A percentile compares a stretch with the other conserved stretches of the same genome.
phyloP scores from a whole-genome alignment of 1,140 invertebrate genomes.

The Aphis craccivora region DNA sequence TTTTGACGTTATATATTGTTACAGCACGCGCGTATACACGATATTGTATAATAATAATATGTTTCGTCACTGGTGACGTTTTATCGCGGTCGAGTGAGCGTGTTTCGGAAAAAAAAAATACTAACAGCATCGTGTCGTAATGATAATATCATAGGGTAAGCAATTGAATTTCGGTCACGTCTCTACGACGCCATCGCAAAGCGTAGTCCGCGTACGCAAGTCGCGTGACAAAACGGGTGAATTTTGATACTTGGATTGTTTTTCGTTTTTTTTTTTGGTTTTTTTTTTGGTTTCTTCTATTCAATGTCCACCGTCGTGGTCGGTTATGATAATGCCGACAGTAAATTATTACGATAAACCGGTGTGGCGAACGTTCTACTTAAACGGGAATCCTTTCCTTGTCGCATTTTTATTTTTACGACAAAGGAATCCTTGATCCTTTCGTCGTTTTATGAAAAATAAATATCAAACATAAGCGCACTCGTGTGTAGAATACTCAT shows the following conservation, averaged over 20 bases:
- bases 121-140: neutral
- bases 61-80: neutral
- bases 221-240: neutral
- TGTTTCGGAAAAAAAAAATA: neutral
- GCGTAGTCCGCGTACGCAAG: neutral
- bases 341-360: conserved; percentile 1
- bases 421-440: neutral
- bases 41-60: neutral
- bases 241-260: neutral
- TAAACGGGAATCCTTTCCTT: neutral
- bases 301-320: neutral
- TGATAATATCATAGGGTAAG: neutral
- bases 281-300: neutral
- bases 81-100: neutral
- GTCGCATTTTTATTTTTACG: neutral
- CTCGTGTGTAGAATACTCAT: neutral
- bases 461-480: neutral
- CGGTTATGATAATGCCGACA: neutral
- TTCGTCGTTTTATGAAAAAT: neutral
- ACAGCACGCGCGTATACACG: neutral
- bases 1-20: neutral
- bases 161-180: conserved; percentile 25
- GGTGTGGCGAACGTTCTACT: neutral
- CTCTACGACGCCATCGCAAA: neutral
- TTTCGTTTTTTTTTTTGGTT: neutral